A percentile compares a stretch with the other conserved stretches of the same genome.
Evolutionary conservation across 1,140 invertebrate genomes (phyloP).

Genomic region (Leptestheria dahalacensis): DNA sequence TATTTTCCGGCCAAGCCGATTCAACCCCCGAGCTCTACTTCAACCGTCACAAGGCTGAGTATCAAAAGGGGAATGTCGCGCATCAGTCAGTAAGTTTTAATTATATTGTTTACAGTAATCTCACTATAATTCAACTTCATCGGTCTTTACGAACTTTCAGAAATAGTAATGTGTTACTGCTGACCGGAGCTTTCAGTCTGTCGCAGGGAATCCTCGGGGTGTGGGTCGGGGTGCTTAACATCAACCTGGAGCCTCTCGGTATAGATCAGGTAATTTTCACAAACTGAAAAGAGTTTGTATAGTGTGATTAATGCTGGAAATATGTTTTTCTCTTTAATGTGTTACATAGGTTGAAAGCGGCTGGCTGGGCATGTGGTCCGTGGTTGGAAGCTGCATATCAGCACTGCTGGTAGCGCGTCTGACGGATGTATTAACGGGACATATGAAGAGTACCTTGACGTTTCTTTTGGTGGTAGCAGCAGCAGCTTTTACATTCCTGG

Average conservation of each 20-base stretch:
- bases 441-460: slow-evolving; percentile 25
- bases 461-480: slow-evolving; percentile 24
- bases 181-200: slow-evolving; percentile 28
- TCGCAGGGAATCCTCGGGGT: slow-evolving; percentile 30
- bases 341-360: slow-evolving; percentile 19
- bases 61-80: not conserved
- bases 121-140: not conserved
- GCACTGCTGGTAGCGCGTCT: slow-evolving; percentile 25
- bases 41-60: slow-evolving; percentile 14
- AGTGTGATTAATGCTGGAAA: too few species aligned
- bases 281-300: slow-evolving; percentile 2
- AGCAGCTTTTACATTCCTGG: slow-evolving; percentile 28
- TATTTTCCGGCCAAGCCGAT: slow-evolving; percentile 30
- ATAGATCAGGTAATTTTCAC: slow-evolving; percentile 28
- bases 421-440: slow-evolving; percentile 26
- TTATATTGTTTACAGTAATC: not conserved
- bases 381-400: slow-evolving; percentile 25
- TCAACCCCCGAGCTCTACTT: slow-evolving; percentile 26
- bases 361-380: slow-evolving; percentile 28
- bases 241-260: slow-evolving; percentile 25
- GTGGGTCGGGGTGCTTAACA: slow-evolving; percentile 32
- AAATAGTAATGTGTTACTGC: slow-evolving; percentile 28
- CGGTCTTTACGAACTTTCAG: too few species aligned
- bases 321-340: too few species aligned
- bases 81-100: slow-evolving; percentile 5